Percentiles rank a stretch among this genome's conserved stretches.
Evolutionary conservation across 2,797 vertebrate species (phyloP).

Genomic region (Rousettus madagascariensis): DNA sequence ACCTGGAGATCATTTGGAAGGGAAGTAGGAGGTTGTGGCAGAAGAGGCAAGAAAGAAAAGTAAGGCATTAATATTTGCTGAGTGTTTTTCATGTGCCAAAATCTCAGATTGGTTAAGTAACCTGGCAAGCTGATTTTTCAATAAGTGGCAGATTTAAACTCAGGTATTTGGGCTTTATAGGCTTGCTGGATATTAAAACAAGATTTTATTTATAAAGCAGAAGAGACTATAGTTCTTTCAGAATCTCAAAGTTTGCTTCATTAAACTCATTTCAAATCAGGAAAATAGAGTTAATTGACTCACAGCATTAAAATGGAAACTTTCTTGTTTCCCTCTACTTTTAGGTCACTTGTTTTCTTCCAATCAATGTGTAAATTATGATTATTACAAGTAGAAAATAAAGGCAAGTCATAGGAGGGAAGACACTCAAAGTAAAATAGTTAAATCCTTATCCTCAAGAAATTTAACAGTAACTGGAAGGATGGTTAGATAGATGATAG

Average conservation of each 20-base stretch:
- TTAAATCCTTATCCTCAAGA: neutral
- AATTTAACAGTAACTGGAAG: neutral
- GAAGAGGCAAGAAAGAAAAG: neutral
- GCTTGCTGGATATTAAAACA: slow-evolving; percentile 24
- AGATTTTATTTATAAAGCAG: slow-evolving; percentile 52
- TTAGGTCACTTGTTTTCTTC: slow-evolving; percentile 16
- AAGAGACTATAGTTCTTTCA: neutral
- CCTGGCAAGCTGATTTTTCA: neutral
- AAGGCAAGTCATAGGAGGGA: neutral
- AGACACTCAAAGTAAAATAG: neutral
- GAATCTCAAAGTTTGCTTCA: slow-evolving; percentile 16
- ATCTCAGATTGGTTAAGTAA: slow-evolving; percentile 21
- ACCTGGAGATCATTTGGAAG: neutral
- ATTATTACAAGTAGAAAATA: neutral
- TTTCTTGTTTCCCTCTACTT: neutral
- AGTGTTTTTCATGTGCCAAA: slow-evolving; percentile 13
- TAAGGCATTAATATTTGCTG: neutral
- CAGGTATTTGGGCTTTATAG: neutral
- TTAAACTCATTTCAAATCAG: slow-evolving; percentile 40
- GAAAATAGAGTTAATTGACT: slow-evolving; percentile 15
- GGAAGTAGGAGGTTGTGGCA: neutral
- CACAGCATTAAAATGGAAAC: neutral
- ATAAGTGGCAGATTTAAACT: slow-evolving; percentile 4
- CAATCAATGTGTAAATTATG: neutral
- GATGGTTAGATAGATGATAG: neutral